phyloP scores from a whole-genome alignment of 2,113 vertebrate genomes.

The Scortum barcoo region DNA sequence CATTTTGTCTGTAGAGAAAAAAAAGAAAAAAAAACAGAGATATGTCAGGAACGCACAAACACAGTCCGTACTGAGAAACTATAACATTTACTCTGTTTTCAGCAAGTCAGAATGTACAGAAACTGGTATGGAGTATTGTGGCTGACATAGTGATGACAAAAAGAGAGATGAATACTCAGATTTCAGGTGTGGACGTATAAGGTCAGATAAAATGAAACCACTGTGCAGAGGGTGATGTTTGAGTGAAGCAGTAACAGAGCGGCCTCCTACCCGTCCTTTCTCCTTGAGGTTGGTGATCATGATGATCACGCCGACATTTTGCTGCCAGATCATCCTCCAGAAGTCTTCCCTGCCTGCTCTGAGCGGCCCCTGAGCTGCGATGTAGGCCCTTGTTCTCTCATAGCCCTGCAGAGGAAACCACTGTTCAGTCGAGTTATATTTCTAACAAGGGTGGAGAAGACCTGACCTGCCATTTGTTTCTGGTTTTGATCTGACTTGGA shows the following conservation, averaged over 20 bases:
- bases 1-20: constrained; percentile 91
- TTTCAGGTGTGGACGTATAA: too few relatives aligned
- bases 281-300: constrained; percentile 99
- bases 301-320: constrained; percentile 95
- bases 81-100: not conserved
- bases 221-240: too few relatives aligned
- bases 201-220: too few relatives aligned
- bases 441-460: not conserved
- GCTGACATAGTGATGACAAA: not conserved
- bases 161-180: too few relatives aligned
- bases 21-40: not conserved
- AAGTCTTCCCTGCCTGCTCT: constrained; percentile 94
- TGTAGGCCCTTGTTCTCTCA: constrained; percentile 94
- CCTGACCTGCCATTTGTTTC: not conserved
- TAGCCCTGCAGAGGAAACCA: constrained; percentile 87
- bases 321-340: constrained; percentile 99
- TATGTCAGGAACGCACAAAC: not conserved
- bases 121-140: not conserved
- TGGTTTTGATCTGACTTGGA: not conserved
- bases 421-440: rapidly evolving
- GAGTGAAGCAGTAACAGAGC: too few relatives aligned
- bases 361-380: constrained; percentile 96
- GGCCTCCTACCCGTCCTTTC: constrained; percentile 97
- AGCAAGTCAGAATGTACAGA: not conserved
- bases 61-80: not conserved